Evolutionary conservation across 1,140 invertebrate species (phyloP).

Genomic region (Akabosia matsudoensis): DNA sequence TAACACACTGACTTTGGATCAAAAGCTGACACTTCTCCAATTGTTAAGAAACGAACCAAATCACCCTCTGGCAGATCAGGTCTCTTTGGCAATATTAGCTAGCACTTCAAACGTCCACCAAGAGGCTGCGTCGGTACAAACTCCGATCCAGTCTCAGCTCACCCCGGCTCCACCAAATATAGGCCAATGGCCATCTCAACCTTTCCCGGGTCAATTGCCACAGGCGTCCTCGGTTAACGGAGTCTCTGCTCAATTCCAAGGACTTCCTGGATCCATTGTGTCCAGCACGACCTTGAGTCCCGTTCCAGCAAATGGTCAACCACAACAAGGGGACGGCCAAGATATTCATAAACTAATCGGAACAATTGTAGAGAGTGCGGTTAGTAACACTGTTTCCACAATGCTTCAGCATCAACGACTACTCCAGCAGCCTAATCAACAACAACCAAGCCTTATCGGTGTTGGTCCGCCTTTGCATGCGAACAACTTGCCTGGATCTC

Average conservation of each 20-base stretch:
- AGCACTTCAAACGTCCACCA: background rate
- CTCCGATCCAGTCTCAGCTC: background rate
- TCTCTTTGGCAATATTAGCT: background rate
- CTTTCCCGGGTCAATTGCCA: background rate
- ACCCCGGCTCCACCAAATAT: background rate
- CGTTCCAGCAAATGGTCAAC: background rate
- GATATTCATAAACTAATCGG: constrained; percentile 22
- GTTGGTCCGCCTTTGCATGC: constrained; percentile 1
- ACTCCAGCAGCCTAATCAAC: background rate
- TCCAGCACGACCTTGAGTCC: background rate
- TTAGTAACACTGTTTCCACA: background rate
- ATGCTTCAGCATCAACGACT: background rate
- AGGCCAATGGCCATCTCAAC: background rate
- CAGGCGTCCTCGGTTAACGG: background rate
- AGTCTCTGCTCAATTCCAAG: background rate
- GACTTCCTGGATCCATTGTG: background rate
- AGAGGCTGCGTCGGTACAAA: background rate
- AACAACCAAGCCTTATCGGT: background rate
- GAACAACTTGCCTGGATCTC: background rate
- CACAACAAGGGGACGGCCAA: background rate
- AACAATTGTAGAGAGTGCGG: constrained; percentile 14
- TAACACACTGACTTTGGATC: background rate
- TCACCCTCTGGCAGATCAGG: constrained; percentile 3
- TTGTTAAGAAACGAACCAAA: background rate
- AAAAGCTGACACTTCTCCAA: constrained; percentile 13